phyloP scores from a whole-genome alignment of 2,888 invertebrate species.

The Malacosoma neustria region DNA sequence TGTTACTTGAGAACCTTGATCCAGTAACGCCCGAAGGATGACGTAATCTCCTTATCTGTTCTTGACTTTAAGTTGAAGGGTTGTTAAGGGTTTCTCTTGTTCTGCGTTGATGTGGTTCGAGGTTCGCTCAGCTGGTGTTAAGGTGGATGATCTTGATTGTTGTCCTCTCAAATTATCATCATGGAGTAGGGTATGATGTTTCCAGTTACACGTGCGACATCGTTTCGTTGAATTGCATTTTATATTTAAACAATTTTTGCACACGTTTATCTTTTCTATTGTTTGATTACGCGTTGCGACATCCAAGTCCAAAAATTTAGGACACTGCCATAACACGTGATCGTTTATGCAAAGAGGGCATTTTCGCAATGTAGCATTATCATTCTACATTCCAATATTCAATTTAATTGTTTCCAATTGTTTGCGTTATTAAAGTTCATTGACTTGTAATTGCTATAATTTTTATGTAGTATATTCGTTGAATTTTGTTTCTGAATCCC shows the following conservation, averaged over 20 bases:
- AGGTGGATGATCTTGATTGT: neutral
- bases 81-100: conserved; percentile 1
- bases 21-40: conserved; percentile 5
- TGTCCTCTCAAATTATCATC: neutral
- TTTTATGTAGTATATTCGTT: neutral
- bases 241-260: conserved; percentile 5
- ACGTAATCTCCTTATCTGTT: conserved; percentile 4
- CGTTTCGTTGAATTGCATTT: conserved; percentile 1
- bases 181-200: conserved; percentile 2
- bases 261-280: conserved; percentile 1
- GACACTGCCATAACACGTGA: neutral
- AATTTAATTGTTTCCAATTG: neutral
- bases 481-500: neutral
- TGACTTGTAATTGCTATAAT: neutral
- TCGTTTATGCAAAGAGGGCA: neutral
- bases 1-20: conserved; percentile 7
- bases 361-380: neutral
- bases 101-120: neutral
- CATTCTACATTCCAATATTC: no score
- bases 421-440: neutral
- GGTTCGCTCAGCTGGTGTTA: neutral
- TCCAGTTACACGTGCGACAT: conserved; percentile 1
- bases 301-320: neutral
- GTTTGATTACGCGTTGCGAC: neutral
- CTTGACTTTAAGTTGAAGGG: conserved; percentile 2